Evolutionary conservation across 2,797 vertebrate species (phyloP), one percentile per base, ranked within the genome.

Genomic region (Helostoma temminkii): DNA sequence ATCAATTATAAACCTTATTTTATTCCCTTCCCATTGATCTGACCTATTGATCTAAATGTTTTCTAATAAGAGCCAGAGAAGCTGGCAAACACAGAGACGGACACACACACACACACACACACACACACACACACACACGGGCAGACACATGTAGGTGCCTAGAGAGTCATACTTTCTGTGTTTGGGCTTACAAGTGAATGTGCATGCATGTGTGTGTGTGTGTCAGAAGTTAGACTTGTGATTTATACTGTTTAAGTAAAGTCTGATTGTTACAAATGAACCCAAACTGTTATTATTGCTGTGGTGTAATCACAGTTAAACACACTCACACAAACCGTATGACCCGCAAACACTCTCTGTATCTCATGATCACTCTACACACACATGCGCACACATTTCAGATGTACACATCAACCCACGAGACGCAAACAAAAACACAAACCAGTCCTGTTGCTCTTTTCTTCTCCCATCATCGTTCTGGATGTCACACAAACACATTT

Each of bases 231-330:
- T 50, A 65, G 75, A 66, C 71, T 56, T 22, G 65, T 93, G 89
- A 93, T 94, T 93, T 86, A 90, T 91, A 42, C 86, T 90, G 92
- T 92, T 93, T 93, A 87, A 88, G 74, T 74, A 85, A 88, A 85
- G 89, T 88, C 88, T 91, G 90, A 92, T 93, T 90, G 89, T 89
- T 88, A 89, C 89, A 92, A 94, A 94, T 94, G 86, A 91, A 85
- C 82, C 87, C 62, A 77, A 86, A 81, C 76, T 81, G 66, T 86
- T 84, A 72, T 83, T 88, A 66, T 88, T 84, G 64, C 78, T 71
- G 50, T 75, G 54, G 78, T 78, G 73, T 69, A 90, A 87, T 84
- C 79, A 86, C 36, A 64, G 58, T 76, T 41, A 41, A 50, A 36
- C 55, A 60, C 48, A 48, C 74, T 62, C 32, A 28, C 74, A 47